Evolutionary conservation across 2,888 invertebrate genomes (phyloP).

Genomic region (Digitonthophagus gazella): DNA sequence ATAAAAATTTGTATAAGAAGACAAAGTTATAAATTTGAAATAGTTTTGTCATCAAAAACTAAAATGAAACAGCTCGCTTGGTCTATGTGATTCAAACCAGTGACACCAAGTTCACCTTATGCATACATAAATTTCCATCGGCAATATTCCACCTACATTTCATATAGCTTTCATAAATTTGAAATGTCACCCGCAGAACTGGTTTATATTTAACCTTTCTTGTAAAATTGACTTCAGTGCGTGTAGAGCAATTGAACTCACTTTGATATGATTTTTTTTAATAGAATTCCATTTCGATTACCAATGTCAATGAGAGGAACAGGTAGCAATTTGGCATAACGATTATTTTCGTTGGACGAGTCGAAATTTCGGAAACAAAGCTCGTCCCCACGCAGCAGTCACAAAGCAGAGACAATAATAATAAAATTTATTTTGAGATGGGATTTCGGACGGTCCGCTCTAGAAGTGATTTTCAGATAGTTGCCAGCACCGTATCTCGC

Average conservation of each 20-base stretch:
- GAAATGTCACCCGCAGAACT: not conserved
- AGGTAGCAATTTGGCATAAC: not conserved
- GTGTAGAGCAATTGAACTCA: too few relatives aligned
- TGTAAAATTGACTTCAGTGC: too few relatives aligned
- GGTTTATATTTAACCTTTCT: not conserved
- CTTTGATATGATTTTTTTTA: too few relatives aligned
- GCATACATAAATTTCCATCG: not conserved
- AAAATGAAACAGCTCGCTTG: not conserved
- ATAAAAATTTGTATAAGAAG: too few relatives aligned
- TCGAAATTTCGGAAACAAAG: not conserved
- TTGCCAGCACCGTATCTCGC: conserved; percentile 9
- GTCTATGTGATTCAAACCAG: not conserved
- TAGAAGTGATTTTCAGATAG: conserved; percentile 16
- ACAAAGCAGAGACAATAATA: conserved; percentile 13
- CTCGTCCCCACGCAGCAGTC: not conserved
- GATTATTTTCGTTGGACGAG: not conserved
- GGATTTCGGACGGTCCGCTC: conserved; percentile 8
- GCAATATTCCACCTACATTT: not conserved
- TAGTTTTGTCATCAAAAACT: not conserved
- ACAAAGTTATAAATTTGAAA: not conserved
- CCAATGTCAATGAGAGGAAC: not conserved
- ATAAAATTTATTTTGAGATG: conserved; percentile 18
- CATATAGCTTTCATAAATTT: not conserved
- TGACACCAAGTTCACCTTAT: not conserved
- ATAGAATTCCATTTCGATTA: not conserved